Base-by-base conservation (phyloP, 2,113 vertebrate genomes). In the Eublepharis macularius region DNA sequence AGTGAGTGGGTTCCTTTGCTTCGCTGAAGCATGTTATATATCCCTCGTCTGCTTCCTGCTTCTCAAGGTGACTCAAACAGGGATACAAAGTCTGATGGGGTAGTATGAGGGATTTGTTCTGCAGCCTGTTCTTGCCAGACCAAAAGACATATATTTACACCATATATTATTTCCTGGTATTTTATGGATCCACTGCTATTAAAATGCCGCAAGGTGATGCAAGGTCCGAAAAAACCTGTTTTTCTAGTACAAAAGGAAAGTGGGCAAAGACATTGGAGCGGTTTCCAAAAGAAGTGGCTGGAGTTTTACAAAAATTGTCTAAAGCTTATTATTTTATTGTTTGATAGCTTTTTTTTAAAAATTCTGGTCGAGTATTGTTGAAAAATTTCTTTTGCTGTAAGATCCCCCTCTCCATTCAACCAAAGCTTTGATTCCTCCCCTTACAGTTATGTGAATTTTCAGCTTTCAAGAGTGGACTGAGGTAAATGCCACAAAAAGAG, bases 41-140 rank as follows among this genome's bases (percentile, higher is more conserved):
- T 76, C 21, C 41, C 26, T 91, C 81, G 69, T 69, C 68, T 88
- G 66, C 65, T 93, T 94, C 90, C 92, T 94, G 85, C 89, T 87
- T 82, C 78, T 76, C 13, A 78, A 87, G n/a, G 83, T 92, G 89
- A 93, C 54, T 92, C 90, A 88, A 12, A 36, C 17, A 83, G 36
- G 51, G 75, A 74, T 39, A 26, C 76, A 83, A 76, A 87, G 70
- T 63, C 60, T 87, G 4, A 4, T 11, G 26, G 34, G 54, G 17
- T 21, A 81, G 47, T 86, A 12, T 7, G 3, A 1, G 0, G 0
- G n/a, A 36, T 66, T 85, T 83, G 41, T 83, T 49, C 68, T 36
- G 12, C 9, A 3, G 76, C 80, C n/a, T 75, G 80, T 36, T 36
- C 43, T 75, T n/a, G n/a, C n/a, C n/a, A n/a, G n/a, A n/a, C n/a